phyloP scores from a whole-genome alignment of 1,140 invertebrate species.

The Oscheius sp. region DNA sequence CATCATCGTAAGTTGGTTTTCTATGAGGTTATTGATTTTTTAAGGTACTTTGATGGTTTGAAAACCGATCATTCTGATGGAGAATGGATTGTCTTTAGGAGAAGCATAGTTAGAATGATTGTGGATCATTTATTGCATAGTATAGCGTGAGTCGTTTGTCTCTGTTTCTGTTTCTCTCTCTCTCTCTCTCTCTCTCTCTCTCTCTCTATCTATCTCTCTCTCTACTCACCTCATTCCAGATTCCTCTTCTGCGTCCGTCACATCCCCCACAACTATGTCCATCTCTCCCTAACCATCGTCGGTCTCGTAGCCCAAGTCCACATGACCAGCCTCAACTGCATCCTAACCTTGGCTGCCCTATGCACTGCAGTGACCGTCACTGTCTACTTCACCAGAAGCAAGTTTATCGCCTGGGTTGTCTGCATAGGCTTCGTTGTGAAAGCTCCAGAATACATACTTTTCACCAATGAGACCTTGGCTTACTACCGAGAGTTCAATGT shows the following conservation, averaged over 20 bases:
- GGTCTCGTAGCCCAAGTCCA: too few relatives aligned
- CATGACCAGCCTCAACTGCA: conserved; percentile 23
- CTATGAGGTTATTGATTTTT: conserved; percentile 16
- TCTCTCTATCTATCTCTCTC: too few relatives aligned
- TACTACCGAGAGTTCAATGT: conserved; percentile 48
- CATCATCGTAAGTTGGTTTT: neutral
- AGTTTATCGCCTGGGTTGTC: conserved; percentile 30
- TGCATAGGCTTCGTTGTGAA: conserved; percentile 33
- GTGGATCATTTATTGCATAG: too few relatives aligned
- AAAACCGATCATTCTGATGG: conserved; percentile 30
- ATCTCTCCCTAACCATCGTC: too few relatives aligned
- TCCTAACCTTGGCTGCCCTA: conserved; percentile 16
- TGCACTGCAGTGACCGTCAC: neutral
- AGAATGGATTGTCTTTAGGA: conserved; percentile 36
- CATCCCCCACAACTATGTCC: too few relatives aligned
- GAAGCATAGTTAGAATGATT: conserved; percentile 9
- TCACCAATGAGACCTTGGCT: conserved; percentile 4
- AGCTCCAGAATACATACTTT: conserved; percentile 31
- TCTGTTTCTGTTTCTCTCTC: too few relatives aligned
- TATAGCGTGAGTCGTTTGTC: too few relatives aligned
- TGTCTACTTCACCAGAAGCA: neutral
- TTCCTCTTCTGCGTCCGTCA: too few relatives aligned
- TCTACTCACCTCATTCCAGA: too few relatives aligned
- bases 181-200: too few relatives aligned
- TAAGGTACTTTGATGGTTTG: conserved; percentile 26